phyloP scores from a whole-genome alignment of 2,113 vertebrate genomes.

The Buteo buteo region DNA sequence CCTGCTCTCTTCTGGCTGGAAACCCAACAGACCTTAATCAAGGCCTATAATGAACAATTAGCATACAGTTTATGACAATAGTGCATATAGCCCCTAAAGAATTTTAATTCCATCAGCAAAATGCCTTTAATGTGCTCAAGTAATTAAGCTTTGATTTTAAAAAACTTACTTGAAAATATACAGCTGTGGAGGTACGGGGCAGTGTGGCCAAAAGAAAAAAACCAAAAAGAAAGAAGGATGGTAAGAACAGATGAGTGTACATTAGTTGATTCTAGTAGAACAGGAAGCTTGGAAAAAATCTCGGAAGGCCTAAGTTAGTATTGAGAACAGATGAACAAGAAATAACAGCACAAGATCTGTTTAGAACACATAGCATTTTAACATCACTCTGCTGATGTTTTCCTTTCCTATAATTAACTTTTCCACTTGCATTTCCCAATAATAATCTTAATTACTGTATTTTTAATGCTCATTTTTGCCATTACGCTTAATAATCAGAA shows the following conservation, averaged over 20 bases:
- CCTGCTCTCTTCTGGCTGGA: no score
- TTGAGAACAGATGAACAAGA: background rate
- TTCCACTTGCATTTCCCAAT: background rate
- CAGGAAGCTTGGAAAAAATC: background rate
- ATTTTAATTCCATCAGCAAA: background rate
- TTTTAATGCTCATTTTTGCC: background rate
- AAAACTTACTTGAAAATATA: background rate
- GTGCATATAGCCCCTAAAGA: no score
- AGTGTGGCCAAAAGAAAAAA: background rate
- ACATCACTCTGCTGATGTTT: background rate
- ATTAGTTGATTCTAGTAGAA: background rate
- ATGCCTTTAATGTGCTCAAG: background rate
- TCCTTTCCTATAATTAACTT: background rate
- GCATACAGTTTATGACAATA: no score
- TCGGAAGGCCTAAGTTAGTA: background rate
- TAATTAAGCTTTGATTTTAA: background rate
- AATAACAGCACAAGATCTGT: background rate
- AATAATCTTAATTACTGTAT: background rate
- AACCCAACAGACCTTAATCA: background rate
- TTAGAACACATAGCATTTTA: background rate
- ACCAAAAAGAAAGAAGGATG: background rate
- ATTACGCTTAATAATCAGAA: background rate
- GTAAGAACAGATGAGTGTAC: background rate
- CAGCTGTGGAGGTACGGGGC: background rate
- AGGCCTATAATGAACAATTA: background rate